Conservation (phyloP, 2,113 vertebrate species). For the Pterophyllum scalare region DNA sequence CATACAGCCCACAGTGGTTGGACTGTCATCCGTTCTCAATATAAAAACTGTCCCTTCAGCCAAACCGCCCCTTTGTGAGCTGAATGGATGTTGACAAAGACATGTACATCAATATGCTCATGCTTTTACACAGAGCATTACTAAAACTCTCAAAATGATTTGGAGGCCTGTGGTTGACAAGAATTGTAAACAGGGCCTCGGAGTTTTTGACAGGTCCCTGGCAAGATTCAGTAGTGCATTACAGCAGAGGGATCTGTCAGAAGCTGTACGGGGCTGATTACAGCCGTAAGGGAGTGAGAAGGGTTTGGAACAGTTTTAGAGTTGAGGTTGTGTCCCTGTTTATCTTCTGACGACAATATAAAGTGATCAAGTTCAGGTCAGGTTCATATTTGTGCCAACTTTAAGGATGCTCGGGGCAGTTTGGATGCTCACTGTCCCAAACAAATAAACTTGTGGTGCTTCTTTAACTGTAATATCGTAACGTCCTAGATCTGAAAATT, state of each 20-base stretch:
- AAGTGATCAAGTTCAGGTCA: slow-evolving; percentile 19
- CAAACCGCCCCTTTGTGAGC: slow-evolving; percentile 73
- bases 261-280: slow-evolving; percentile 61
- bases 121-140: slow-evolving; percentile 71
- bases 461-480: slow-evolving; percentile 10
- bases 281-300: slow-evolving; percentile 25
- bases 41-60: slow-evolving; percentile 66
- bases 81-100: slow-evolving; percentile 78
- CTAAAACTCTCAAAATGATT: slow-evolving; percentile 75
- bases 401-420: neutral
- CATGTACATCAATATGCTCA: slow-evolving; percentile 74
- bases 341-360: slow-evolving; percentile 55
- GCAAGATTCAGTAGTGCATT: slow-evolving; percentile 45
- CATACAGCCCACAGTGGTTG: slow-evolving; percentile 69
- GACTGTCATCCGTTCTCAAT: slow-evolving; percentile 76
- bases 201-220: slow-evolving; percentile 65
- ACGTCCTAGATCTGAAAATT: neutral
- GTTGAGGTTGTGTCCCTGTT: slow-evolving; percentile 47
- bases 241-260: slow-evolving; percentile 56
- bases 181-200: slow-evolving; percentile 72
- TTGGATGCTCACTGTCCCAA: slow-evolving; percentile 5
- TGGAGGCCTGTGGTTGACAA: slow-evolving; percentile 71
- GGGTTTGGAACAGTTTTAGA: slow-evolving; percentile 41
- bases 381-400: neutral
- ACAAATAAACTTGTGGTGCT: slow-evolving; percentile 41